A percentile compares a stretch with the other conserved stretches of the same genome.
Conservation (phyloP, 2,888 invertebrate genomes). For the Cataglyphis livida region DNA sequence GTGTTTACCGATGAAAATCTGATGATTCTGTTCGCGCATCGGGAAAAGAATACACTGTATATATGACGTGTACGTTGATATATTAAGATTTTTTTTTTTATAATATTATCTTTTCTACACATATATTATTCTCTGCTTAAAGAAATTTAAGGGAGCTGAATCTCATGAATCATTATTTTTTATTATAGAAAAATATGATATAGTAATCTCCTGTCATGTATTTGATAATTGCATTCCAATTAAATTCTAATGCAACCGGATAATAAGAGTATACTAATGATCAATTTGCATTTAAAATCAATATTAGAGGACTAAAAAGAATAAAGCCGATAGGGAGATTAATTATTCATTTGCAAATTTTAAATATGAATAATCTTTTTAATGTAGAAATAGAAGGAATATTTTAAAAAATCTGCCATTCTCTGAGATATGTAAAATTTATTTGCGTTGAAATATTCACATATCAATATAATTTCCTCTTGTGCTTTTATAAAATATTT, state of each 20-base stretch:
- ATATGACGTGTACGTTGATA: neutral
- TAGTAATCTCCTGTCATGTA: neutral
- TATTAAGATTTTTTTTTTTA: neutral
- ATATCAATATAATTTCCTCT: conserved; percentile 11
- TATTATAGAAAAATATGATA: neutral
- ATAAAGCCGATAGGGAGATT: neutral
- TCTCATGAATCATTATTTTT: neutral
- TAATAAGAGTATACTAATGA: conserved; percentile 20
- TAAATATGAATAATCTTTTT: conserved; percentile 13
- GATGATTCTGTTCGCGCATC: neutral
- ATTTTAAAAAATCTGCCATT: conserved; percentile 4
- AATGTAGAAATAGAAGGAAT: neutral
- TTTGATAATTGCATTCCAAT: conserved; percentile 1
- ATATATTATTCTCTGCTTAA: neutral
- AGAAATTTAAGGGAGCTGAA: neutral
- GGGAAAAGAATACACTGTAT: neutral
- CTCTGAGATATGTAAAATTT: conserved; percentile 10
- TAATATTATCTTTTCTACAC: neutral
- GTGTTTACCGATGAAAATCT: conserved; percentile 45
- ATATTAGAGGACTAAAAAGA: conserved; percentile 25
- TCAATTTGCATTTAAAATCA: conserved; percentile 16
- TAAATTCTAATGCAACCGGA: conserved; percentile 22
- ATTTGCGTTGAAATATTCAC: neutral
- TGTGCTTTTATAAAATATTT: neutral
- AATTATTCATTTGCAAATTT: conserved; percentile 24